Evolutionary conservation across 2,888 invertebrate species (phyloP).

Genomic region (Bellardia bayeri): DNA sequence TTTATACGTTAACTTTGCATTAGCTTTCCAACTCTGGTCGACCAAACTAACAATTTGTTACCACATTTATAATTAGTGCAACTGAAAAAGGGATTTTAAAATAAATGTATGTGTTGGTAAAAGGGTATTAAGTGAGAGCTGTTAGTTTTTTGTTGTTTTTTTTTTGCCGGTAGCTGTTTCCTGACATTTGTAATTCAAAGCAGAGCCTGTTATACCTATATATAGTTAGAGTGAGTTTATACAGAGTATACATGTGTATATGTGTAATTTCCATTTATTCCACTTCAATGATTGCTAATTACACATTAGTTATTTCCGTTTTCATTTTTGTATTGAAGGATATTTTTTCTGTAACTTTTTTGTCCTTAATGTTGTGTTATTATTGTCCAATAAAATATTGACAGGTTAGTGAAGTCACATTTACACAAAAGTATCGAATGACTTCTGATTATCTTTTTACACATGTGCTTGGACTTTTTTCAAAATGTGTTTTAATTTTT

Average conservation of each 20-base stretch:
- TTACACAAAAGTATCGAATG: slow-evolving; percentile 48
- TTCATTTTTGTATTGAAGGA: neutral
- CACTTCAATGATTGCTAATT: slow-evolving; percentile 59
- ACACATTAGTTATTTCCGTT: slow-evolving; percentile 27
- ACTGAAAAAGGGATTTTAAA: neutral
- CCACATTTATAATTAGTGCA: slow-evolving; percentile 42
- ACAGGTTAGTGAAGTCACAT: slow-evolving; percentile 35
- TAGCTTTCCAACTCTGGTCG: slow-evolving; percentile 38
- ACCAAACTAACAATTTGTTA: slow-evolving; percentile 40
- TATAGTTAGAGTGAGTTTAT: neutral
- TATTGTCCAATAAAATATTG: slow-evolving; percentile 51
- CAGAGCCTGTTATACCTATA: neutral
- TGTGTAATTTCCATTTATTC: slow-evolving; percentile 44
- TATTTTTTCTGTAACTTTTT: slow-evolving; percentile 25
- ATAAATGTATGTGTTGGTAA: neutral
- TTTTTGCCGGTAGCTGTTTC: slow-evolving; percentile 17
- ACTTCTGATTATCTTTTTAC: slow-evolving; percentile 4
- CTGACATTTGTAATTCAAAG: slow-evolving; percentile 17
- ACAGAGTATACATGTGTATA: neutral
- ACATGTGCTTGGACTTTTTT: neutral
- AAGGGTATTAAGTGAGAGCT: neutral
- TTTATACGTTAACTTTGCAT: slow-evolving; percentile 50
- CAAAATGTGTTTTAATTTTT: neutral
- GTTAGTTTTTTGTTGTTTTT: neutral
- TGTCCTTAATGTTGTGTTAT: slow-evolving; percentile 11